Conservation (phyloP, 1,140 invertebrate species). For the Zaprionus gabonicus region DNA sequence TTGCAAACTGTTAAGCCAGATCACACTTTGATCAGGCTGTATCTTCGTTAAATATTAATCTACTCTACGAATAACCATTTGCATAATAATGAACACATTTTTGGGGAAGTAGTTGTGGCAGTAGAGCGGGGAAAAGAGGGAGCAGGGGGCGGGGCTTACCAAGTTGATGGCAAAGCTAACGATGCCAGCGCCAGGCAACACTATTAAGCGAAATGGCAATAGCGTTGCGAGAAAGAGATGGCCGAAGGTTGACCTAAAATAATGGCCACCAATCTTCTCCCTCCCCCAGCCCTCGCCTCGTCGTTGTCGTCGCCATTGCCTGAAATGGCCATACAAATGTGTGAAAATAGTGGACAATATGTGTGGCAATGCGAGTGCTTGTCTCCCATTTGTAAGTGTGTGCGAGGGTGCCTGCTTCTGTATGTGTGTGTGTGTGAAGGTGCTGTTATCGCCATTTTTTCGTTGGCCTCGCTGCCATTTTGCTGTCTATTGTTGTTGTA, state of each 20-base stretch:
- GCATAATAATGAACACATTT: slow-evolving; percentile 52
- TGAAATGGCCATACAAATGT: slow-evolving; percentile 62
- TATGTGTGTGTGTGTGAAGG: slow-evolving; percentile 39
- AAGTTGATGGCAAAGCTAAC: slow-evolving; percentile 43
- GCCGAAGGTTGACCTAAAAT: slow-evolving; percentile 59
- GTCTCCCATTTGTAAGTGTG: slow-evolving; percentile 48
- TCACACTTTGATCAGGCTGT: slow-evolving; percentile 2
- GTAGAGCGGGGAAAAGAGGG: too few relatives aligned
- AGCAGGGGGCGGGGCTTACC: slow-evolving; percentile 6
- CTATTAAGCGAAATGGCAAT: slow-evolving; percentile 28
- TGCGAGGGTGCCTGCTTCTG: neutral
- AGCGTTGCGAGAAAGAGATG: slow-evolving; percentile 35
- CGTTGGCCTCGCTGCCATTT: slow-evolving; percentile 61
- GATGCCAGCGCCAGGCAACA: slow-evolving; percentile 31
- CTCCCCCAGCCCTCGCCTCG: neutral
- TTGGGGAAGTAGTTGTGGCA: neutral
- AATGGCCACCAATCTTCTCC: slow-evolving; percentile 55
- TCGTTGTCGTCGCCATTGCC: neutral
- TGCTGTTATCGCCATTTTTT: slow-evolving; percentile 68
- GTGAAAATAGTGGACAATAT: slow-evolving; percentile 80
- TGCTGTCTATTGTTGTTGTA: slow-evolving; percentile 76
- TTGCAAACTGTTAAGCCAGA: slow-evolving; percentile 4
- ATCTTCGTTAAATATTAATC: slow-evolving; percentile 43
- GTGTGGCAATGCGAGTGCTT: slow-evolving; percentile 49
- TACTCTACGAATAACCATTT: slow-evolving; percentile 33